A percentile compares a stretch with the other conserved stretches of the same genome.
Evolutionary conservation across 2,888 invertebrate genomes (phyloP).

Genomic region (Perdita meconis): DNA sequence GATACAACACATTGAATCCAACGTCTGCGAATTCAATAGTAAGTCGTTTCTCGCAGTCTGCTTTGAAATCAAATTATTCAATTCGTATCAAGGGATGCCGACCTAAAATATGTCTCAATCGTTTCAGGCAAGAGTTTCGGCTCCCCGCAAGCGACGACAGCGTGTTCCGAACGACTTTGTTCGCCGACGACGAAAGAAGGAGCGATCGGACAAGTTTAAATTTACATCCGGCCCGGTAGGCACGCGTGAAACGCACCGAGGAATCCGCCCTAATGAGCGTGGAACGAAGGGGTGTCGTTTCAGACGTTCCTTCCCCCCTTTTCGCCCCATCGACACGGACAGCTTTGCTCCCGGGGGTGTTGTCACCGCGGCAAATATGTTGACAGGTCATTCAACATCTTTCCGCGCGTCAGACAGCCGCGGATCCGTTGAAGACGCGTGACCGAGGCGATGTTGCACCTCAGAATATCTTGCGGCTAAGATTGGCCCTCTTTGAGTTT

Average conservation of each 20-base stretch:
- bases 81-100: no score
- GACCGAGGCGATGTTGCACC: slow-evolving; percentile 68
- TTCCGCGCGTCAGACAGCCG: slow-evolving; percentile 38
- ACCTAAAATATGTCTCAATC: neutral
- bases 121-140: neutral
- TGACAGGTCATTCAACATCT: slow-evolving; percentile 78
- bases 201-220: slow-evolving; percentile 63
- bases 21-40: no score
- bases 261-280: slow-evolving; percentile 78
- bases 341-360: slow-evolving; percentile 59
- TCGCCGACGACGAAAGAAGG: slow-evolving; percentile 22
- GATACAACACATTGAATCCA: no score
- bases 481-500: slow-evolving; percentile 23
- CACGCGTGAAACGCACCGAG: slow-evolving; percentile 71
- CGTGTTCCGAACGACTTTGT: slow-evolving; percentile 1
- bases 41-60: no score
- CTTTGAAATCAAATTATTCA: no score
- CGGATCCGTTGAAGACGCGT: slow-evolving; percentile 61
- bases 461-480: slow-evolving; percentile 59
- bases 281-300: slow-evolving; percentile 77
- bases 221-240: slow-evolving; percentile 60
- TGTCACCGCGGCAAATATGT: slow-evolving; percentile 78
- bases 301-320: slow-evolving; percentile 54
- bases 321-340: slow-evolving; percentile 43
- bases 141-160: neutral